Evolutionary conservation across 2,797 vertebrate genomes (phyloP).

Genomic region (Myoxocephalus aenaeus): DNA sequence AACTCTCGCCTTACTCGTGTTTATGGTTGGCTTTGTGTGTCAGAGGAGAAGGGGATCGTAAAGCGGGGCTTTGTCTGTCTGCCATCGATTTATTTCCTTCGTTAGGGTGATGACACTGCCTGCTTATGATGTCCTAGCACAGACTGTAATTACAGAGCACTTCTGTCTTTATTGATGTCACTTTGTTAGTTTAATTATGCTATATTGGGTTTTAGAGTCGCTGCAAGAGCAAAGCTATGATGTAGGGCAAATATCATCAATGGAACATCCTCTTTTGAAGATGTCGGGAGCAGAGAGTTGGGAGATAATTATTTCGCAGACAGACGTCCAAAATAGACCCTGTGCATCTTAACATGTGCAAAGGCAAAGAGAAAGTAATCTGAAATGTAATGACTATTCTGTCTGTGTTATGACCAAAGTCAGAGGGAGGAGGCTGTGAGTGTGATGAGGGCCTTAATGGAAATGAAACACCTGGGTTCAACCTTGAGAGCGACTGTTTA

Average conservation of each 20-base stretch:
- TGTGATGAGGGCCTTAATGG: constrained; percentile 77
- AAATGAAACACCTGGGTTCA: constrained; percentile 85
- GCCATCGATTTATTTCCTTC: constrained; percentile 86
- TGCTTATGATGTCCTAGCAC: constrained; percentile 85
- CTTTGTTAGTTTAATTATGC: constrained; percentile 87
- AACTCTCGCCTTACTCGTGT: constrained; percentile 81
- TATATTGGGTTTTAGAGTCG: constrained; percentile 83
- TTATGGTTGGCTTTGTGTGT: constrained; percentile 84
- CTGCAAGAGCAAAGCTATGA: constrained; percentile 79
- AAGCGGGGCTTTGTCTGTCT: constrained; percentile 83
- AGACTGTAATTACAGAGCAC: constrained; percentile 83
- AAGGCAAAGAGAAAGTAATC: constrained; percentile 77
- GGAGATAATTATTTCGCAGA: constrained; percentile 80
- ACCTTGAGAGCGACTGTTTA: constrained; percentile 80
- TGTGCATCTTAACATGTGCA: constrained; percentile 71
- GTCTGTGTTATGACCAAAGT: constrained; percentile 76
- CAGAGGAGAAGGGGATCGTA: constrained; percentile 77
- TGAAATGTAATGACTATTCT: constrained; percentile 76
- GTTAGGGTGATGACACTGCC: constrained; percentile 83
- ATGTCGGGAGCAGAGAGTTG: constrained; percentile 70
- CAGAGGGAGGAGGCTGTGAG: constrained; percentile 69
- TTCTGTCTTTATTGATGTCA: constrained; percentile 85
- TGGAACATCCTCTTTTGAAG: constrained; percentile 82
- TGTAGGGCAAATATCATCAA: constrained; percentile 84
- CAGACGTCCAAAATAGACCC: constrained; percentile 74